Evolutionary conservation across 1,140 invertebrate genomes (phyloP), one percentile per base, ranked within the genome.

Genomic region (Danaus plexippus): DNA sequence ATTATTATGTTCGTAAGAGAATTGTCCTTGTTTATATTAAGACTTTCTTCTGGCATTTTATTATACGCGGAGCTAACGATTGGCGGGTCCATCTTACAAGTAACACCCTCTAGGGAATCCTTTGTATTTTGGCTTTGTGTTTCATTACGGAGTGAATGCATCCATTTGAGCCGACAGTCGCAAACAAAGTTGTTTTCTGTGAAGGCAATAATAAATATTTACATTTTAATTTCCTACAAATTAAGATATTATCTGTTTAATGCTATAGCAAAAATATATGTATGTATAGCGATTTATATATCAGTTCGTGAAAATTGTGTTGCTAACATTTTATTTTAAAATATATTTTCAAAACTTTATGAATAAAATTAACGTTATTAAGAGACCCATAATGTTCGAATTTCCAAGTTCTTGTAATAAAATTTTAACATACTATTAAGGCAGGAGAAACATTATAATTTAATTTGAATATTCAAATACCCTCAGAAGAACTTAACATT

Each of bases 121-220:
- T 89, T 89, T 55, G 94, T 89, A 67, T 90, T 89, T 57, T 87
- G 80, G 71, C 92, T 93, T 75, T 90, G 90, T 57, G 93, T 94
- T 59, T 93, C 92, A 76, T 93, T 93, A 61, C 90, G 89, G 55
- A 95, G 78, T 43, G 87, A 87, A 79, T 92, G 92, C 80, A 94
- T 91, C 93, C 93, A 95, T 52, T 91, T 88, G 57, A 94, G 84
- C 59, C 92, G 90, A 76, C 93, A 94, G 88, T 94, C 92, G 82
- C 94, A 95, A 59, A 91, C 89, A 84, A 95, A 92, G 75, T 91
- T 91, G 87, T 94, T 94, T 71, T 91, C 93, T 94, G 90, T 56
- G 88, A 88, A 89, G 54, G 49, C 22, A 41, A 4, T 44, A 46
- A 54, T 7, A 12, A 45, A 11, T 45, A 45, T 45, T 45, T n/a